A percentile compares a stretch with the other conserved stretches of the same genome.
Conservation (phyloP, 2,797 vertebrate genomes). For the Diglossa cyanea region DNA sequence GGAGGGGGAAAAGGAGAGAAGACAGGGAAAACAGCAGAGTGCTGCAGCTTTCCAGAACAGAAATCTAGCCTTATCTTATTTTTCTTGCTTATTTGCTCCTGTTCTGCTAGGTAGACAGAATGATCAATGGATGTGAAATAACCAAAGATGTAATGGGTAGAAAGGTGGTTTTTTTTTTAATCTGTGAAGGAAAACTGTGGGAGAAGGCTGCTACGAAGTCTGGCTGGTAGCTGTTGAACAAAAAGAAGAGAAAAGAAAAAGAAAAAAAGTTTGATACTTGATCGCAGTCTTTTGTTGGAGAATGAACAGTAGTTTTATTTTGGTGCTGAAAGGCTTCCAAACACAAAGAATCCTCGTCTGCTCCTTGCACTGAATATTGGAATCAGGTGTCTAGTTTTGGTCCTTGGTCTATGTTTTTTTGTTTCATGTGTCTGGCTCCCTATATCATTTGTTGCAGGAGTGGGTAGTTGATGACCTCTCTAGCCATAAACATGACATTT, state of each 20-base stretch:
- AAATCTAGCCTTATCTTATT: constrained; percentile 3
- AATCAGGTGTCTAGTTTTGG: constrained; percentile 12
- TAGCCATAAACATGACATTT: neutral
- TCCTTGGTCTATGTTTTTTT: neutral
- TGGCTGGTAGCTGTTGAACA: constrained; percentile 17
- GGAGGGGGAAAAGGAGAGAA: neutral
- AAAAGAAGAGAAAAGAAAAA: neutral
- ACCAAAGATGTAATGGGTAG: neutral
- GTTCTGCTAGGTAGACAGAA: neutral
- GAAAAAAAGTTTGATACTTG: constrained; percentile 1
- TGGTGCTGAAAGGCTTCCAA: constrained; percentile 34
- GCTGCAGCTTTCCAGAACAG: neutral
- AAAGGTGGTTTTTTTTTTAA: neutral
- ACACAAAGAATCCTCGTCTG: neutral
- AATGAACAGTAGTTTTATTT: constrained; percentile 34
- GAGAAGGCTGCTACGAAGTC: neutral
- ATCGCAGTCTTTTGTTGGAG: constrained; percentile 9
- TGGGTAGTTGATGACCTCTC: neutral
- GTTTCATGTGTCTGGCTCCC: neutral
- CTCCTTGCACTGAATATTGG: neutral
- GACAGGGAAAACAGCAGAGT: neutral
- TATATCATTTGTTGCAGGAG: neutral
- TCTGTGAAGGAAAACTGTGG: neutral
- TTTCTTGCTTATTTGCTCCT: constrained; percentile 19
- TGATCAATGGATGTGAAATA: constrained; percentile 39